Evolutionary conservation across 2,888 invertebrate genomes (phyloP), one percentile per base, ranked within the genome.

Genomic region (Ormyrus nitidulus): DNA sequence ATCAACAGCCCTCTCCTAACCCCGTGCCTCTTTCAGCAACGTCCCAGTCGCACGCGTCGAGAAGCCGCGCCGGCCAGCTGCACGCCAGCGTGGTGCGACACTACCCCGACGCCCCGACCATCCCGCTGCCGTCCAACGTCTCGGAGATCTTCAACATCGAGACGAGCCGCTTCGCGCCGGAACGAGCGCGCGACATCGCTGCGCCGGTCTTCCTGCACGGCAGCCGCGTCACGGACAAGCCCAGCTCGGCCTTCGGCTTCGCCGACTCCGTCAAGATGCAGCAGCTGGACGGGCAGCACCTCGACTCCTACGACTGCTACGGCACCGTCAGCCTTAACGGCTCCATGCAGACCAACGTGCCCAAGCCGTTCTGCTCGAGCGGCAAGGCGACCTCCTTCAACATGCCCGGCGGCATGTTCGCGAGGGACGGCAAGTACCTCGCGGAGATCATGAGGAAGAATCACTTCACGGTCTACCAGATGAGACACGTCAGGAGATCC

Each of bases 291-390:
- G 73, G 92, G 0, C 93, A 94, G 0, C 93, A 94, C 88, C 91
- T 94, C 0, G 93, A 93, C 81, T 94, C 94, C 70, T 95, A 95
- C 89, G 95, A 95, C 85, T 94, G 94, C 82, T 91, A 91, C 69
- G 94, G 94, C 2, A 93, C 94, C 8, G 92, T 95, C 0, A 94
- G 92, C 87, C 91, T 95, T 8, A 93, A 93, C 81, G 93, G 94
- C 2, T 93, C 93, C 0, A 95, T 95, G 95, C 95, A 95, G 87
- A 94, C 93, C 80, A 95, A 94, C 89, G 95, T 95, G 0, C 95
- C 95, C 0, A 92, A 93, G 80, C 95, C 95, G 0, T 94, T 93
- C 83, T 92, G 92, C 34, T 87, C 91, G 1, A 85, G 83, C 7
- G 90, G 89, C 8, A 90, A 89, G 81, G 88, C 91, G 0, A 93